Evolutionary conservation across 2,113 vertebrate species (phyloP), one percentile per base, ranked within the genome.

Genomic region (Carassius auratus): DNA sequence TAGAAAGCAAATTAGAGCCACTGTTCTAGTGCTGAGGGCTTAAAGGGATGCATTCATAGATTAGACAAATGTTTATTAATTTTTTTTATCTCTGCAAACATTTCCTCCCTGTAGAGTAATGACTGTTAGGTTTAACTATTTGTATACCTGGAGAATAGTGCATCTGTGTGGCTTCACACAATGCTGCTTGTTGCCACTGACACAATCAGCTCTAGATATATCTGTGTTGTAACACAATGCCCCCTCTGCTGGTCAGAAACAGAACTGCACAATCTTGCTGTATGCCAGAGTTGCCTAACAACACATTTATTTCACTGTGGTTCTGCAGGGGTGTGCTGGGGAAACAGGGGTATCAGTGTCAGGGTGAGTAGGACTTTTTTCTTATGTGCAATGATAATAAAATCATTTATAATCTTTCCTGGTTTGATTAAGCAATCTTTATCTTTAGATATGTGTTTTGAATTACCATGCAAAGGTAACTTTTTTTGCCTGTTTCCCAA

Each of bases 331-430:
- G 98, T 87, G 98, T 99, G 91, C 96, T 99, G 94, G 98, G 98
- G 92, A 99, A 99, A 93, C 98, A 99, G 92, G 98, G 98, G 87
- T 99, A 99, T 93, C 98, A 99, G 83, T 99, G 98, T 95, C 98
- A 99, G 96, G 98, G 98, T 99, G 96, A 97, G 98, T 92, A 78
- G 5, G 36, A 52, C 36, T 69, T 2, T 79, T 77, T 33, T 82
- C 13, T 9, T 48, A 64, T 82, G 36, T 42, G 15, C 50, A 5
- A 5, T 73, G 14, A 69, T 9, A 9, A 19, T 69, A 36, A 8
- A 8, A 17, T 36, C 15, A 69, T 36, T 69, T 9, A 19, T 66
- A 64, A 26, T 26, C 26, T 66, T 30, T 15, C 23, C 23, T 30
- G 23, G 12, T 64, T 64, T 64, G 62, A 30, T 64, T 3, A 55